Percentiles rank a stretch among this genome's conserved stretches.
These are phyloP conservation scores for Clitarchus hookeri DNA, from an alignment of 2,888 invertebrate genomes.

Conservation along the genomic window DNA sequence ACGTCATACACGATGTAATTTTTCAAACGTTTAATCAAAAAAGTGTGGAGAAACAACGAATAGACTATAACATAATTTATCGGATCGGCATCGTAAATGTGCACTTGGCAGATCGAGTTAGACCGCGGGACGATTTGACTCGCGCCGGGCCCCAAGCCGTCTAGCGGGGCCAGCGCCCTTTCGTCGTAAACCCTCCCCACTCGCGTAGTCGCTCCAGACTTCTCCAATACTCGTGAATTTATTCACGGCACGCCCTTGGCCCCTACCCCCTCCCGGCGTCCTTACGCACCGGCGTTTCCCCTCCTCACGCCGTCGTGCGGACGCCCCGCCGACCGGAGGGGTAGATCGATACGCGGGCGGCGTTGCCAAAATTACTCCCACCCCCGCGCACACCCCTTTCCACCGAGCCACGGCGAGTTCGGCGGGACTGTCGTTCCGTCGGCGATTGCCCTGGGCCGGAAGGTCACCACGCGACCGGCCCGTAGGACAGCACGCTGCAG, in stretches of 20 bases:
- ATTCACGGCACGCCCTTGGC: slow-evolving; percentile 14
- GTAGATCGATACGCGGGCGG: not conserved
- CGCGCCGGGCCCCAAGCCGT: not conserved
- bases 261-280: not conserved
- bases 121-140: not conserved
- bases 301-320: not conserved
- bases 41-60: too few relatives aligned
- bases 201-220: not conserved
- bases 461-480: not conserved
- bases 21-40: too few relatives aligned
- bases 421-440: not conserved
- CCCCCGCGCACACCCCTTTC: not conserved
- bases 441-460: not conserved
- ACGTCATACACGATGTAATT: too few relatives aligned
- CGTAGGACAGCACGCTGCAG: too few relatives aligned
- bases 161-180: not conserved
- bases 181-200: not conserved
- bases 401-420: not conserved
- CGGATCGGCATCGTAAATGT: not conserved
- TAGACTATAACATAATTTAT: too few relatives aligned
- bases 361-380: slow-evolving; percentile 7
- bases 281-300: not conserved
- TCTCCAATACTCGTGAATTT: slow-evolving; percentile 7
- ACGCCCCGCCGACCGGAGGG: not conserved
- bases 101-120: not conserved